Evolutionary conservation across 1,140 invertebrate species (phyloP).

Genomic region (Homalodisca vitripennis): DNA sequence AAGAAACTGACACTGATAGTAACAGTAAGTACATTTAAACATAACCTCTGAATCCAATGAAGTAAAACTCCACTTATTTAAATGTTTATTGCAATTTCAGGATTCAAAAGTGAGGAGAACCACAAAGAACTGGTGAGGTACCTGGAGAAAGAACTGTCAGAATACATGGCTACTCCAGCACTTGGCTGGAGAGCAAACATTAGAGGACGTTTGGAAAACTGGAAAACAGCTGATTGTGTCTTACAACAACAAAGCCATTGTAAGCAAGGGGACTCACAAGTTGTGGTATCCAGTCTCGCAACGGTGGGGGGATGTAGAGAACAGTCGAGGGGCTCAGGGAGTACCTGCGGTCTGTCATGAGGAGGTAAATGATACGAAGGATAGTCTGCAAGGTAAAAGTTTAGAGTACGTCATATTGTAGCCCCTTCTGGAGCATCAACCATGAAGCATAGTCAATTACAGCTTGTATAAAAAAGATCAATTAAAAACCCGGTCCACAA

Average conservation of each 20-base stretch:
- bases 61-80: no score
- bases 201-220: conserved; percentile 55
- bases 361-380: no score
- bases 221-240: conserved; percentile 56
- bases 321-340: conserved; percentile 50
- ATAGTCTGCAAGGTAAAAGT: no score
- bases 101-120: conserved; percentile 39
- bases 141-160: conserved; percentile 52
- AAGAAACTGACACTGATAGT: no score
- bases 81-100: conserved; percentile 33
- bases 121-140: conserved; percentile 53
- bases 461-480: no score
- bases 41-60: no score
- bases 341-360: conserved; percentile 45
- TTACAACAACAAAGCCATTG: conserved; percentile 52
- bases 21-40: no score
- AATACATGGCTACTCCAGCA: conserved; percentile 49
- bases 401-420: no score
- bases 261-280: conserved; percentile 38
- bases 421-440: no score
- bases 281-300: conserved; percentile 55
- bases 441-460: no score
- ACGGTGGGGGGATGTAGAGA: conserved; percentile 60
- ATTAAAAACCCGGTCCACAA: no score
- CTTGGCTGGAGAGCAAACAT: conserved; percentile 49